Evolutionary conservation across 1,140 invertebrate genomes (phyloP).

Genomic region (Patella vulgata): DNA sequence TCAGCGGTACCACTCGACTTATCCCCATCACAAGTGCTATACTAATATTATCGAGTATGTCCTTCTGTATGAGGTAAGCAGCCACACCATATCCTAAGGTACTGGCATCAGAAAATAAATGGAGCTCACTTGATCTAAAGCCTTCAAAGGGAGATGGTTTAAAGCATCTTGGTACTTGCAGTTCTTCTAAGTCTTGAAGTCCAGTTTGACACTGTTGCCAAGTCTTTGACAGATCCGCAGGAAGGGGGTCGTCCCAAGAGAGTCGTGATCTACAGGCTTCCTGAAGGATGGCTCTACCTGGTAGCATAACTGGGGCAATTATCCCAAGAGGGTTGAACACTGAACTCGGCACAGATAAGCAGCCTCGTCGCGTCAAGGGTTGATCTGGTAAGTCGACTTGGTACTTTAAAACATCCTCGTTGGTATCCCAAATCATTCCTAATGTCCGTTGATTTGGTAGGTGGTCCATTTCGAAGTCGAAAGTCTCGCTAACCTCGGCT

Average conservation of each 20-base stretch:
- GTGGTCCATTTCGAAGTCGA: constrained; percentile 29
- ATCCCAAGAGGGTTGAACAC: constrained; percentile 44
- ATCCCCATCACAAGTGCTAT: constrained; percentile 36
- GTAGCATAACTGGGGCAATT: constrained; percentile 29
- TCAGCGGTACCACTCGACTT: constrained; percentile 26
- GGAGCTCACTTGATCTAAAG: constrained; percentile 7
- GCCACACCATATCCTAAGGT: constrained; percentile 34
- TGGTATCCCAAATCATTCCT: constrained; percentile 44
- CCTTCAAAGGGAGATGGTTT: constrained; percentile 31
- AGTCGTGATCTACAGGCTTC: constrained; percentile 27
- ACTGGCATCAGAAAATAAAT: constrained; percentile 47
- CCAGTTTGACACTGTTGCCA: constrained; percentile 29
- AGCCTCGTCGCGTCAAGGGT: constrained; percentile 29
- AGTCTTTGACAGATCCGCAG: neutral
- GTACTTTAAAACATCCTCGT: constrained; percentile 39
- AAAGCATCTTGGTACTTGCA: constrained; percentile 18
- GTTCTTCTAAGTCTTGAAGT: constrained; percentile 5
- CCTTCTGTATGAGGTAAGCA: constrained; percentile 30
- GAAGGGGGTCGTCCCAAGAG: constrained; percentile 28
- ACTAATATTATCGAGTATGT: constrained; percentile 13
- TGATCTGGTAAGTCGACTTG: constrained; percentile 19
- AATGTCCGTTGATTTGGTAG: constrained; percentile 37
- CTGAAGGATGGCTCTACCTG: constrained; percentile 37
- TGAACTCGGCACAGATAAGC: constrained; percentile 35
- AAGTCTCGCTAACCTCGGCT: constrained; percentile 25